phyloP scores from a whole-genome alignment of 2,113 vertebrate genomes.

The Rhinolophus ferrumequinum region DNA sequence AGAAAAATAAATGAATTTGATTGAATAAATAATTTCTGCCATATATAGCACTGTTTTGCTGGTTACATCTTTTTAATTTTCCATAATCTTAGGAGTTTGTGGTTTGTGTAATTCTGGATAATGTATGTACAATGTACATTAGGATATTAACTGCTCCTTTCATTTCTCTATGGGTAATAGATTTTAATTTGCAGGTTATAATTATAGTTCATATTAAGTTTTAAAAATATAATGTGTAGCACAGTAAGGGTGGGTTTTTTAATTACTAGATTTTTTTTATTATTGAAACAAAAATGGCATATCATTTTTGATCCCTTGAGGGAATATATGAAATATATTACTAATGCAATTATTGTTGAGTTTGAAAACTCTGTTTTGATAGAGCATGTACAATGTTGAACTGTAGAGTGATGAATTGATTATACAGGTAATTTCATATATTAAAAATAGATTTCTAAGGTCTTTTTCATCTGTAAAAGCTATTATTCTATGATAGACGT shows the following conservation, averaged over 20 bases:
- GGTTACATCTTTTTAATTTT: conserved; percentile 10
- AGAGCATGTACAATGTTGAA: neutral
- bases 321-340: neutral
- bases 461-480: conserved; percentile 24
- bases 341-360: conserved; percentile 36
- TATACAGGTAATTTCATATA: conserved; percentile 44
- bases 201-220: conserved; percentile 29
- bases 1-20: neutral
- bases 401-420: conserved; percentile 8
- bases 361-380: conserved; percentile 40
- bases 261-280: neutral
- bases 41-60: neutral
- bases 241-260: neutral
- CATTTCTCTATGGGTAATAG: conserved; percentile 30
- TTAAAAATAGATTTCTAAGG: neutral
- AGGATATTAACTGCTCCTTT: neutral
- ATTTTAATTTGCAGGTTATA: conserved; percentile 54
- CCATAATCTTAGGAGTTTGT: neutral
- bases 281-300: conserved; percentile 47
- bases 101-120: conserved; percentile 41
- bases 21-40: conserved; percentile 45
- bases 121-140: neutral
- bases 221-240: neutral
- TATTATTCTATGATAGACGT: neutral
- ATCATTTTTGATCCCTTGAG: conserved; percentile 16